Conservation (phyloP, 2,888 invertebrate genomes). For the Uloborus plumipes region DNA sequence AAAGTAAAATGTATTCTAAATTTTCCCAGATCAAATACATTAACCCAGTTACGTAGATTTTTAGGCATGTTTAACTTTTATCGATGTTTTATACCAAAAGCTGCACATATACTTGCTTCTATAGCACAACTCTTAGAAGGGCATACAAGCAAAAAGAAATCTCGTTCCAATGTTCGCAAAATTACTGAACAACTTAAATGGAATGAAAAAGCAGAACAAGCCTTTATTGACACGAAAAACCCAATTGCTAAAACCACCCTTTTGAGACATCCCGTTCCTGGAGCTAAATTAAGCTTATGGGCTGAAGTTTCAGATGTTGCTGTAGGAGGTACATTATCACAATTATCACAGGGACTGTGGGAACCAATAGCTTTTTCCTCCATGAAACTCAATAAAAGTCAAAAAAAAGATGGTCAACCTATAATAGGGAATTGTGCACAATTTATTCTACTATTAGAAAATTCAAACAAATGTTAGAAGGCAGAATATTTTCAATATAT, state of each 20-base stretch:
- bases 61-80: conserved; percentile 60
- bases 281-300: background rate
- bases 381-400: conserved; percentile 19
- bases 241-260: conserved; percentile 27
- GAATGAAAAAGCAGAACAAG: background rate
- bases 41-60: conserved; percentile 44
- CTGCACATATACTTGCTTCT: conserved; percentile 18
- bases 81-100: conserved; percentile 29
- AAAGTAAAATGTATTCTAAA: conserved; percentile 41
- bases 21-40: conserved; percentile 46
- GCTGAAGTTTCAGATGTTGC: conserved; percentile 47
- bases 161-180: background rate
- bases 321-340: conserved; percentile 67
- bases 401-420: conserved; percentile 16
- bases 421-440: conserved; percentile 66
- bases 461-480: conserved; percentile 66
- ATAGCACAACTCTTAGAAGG: conserved; percentile 31
- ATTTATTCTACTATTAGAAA: conserved; percentile 66
- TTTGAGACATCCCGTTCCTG: conserved; percentile 28
- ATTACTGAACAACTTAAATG: background rate
- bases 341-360: conserved; percentile 34
- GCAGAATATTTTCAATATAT: conserved; percentile 30
- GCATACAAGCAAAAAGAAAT: conserved; percentile 20
- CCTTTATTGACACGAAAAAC: background rate
- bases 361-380: conserved; percentile 18